Conservation (phyloP, 2,888 invertebrate genomes). For the Bursaphelenchus okinawaensis region DNA sequence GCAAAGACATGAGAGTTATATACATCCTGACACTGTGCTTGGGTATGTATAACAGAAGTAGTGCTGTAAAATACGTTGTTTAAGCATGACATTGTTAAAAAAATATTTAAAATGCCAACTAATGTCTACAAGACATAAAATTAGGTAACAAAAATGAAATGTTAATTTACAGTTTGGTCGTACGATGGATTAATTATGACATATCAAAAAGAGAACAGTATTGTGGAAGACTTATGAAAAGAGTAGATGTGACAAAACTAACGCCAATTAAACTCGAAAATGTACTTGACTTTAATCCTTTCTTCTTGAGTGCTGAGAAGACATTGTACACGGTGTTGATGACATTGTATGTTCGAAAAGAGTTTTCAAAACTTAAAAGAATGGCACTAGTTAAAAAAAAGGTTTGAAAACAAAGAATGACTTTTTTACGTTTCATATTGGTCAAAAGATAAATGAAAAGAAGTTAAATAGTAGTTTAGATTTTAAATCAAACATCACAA, state of each 20-base stretch:
- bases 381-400: too few relatives aligned
- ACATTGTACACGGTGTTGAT: constrained; percentile 65
- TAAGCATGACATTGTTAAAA: too few relatives aligned
- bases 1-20: neutral
- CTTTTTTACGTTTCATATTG: too few relatives aligned
- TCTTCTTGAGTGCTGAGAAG: constrained; percentile 65
- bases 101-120: too few relatives aligned
- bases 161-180: constrained; percentile 59
- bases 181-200: constrained; percentile 64
- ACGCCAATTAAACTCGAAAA: constrained; percentile 58
- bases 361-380: too few relatives aligned
- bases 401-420: too few relatives aligned
- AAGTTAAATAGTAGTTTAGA: too few relatives aligned
- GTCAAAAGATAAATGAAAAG: too few relatives aligned
- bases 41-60: neutral
- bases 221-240: constrained; percentile 62
- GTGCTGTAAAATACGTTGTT: too few relatives aligned
- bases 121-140: too few relatives aligned
- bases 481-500: too few relatives aligned
- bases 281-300: constrained; percentile 64
- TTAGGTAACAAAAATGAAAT: neutral
- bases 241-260: constrained; percentile 18
- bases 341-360: constrained; percentile 59
- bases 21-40: neutral
- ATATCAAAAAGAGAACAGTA: constrained; percentile 62